Percentiles rank a stretch among this genome's conserved stretches.
Conservation (phyloP, 1,140 invertebrate genomes). For the Scylla paramamosain region DNA sequence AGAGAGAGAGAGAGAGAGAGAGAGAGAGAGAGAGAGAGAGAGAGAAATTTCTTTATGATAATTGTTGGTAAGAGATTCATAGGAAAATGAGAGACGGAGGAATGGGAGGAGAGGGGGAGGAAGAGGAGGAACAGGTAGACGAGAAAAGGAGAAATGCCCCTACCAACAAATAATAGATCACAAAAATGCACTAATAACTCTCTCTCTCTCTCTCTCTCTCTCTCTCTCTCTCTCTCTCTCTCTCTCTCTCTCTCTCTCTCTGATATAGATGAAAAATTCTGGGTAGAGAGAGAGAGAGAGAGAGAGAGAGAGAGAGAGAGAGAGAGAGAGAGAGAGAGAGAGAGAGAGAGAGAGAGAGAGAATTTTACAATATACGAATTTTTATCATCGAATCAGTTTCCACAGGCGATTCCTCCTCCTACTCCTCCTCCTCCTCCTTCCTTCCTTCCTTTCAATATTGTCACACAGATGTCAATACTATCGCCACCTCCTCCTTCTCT, state of each 20-base stretch:
- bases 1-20: too few relatives aligned
- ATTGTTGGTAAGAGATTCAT: not conserved
- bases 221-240: conserved; percentile 41
- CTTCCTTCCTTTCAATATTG: not conserved
- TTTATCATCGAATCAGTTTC: not conserved
- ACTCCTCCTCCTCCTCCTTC: not conserved
- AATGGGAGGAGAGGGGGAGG: not conserved
- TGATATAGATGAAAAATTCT: not conserved
- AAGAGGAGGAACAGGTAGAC: not conserved
- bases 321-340: too few relatives aligned
- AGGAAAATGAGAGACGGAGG: not conserved
- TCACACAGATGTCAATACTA: not conserved
- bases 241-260: conserved; percentile 41
- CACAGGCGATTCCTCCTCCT: not conserved
- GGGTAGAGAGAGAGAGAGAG: not conserved
- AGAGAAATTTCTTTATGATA: too few relatives aligned
- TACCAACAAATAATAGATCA: not conserved
- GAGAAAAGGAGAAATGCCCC: not conserved
- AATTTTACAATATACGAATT: not conserved
- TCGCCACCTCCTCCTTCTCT: not conserved
- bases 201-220: conserved; percentile 32
- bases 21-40: too few relatives aligned
- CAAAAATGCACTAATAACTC: not conserved
- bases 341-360: conserved; percentile 8
- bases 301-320: not conserved